Conservation (phyloP, 2,797 vertebrate species). For the Enteromius afrohamiltoni region DNA sequence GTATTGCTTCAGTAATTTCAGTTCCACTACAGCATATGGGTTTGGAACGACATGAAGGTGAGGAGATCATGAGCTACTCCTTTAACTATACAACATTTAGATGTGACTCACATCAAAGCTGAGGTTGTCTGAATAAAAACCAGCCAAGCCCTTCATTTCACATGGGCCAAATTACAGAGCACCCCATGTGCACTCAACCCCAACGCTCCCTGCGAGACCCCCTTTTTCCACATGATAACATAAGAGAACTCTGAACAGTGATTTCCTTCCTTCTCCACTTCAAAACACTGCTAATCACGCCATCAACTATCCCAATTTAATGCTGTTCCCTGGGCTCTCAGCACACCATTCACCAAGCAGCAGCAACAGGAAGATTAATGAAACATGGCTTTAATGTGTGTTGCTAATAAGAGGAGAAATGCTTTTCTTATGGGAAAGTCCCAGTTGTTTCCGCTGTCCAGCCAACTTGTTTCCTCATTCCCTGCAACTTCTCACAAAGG, state of each 20-base stretch:
- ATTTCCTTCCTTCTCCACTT: slow-evolving; percentile 51
- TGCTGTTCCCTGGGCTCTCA: slow-evolving; percentile 38
- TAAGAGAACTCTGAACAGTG: slow-evolving; percentile 1
- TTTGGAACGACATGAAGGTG: not conserved
- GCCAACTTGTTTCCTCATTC: slow-evolving; percentile 47
- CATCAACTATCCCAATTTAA: slow-evolving; percentile 42
- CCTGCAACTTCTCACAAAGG: slow-evolving; percentile 31
- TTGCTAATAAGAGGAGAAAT: slow-evolving; percentile 47
- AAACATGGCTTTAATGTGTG: slow-evolving; percentile 52
- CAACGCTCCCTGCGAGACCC: slow-evolving; percentile 34
- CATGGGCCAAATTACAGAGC: slow-evolving; percentile 32
- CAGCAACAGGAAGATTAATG: slow-evolving; percentile 51
- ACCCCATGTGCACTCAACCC: slow-evolving; percentile 18
- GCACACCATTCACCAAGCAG: slow-evolving; percentile 42
- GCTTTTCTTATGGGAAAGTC: slow-evolving; percentile 59
- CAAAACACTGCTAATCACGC: slow-evolving; percentile 50
- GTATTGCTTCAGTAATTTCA: too few relatives aligned
- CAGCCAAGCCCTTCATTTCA: slow-evolving; percentile 28
- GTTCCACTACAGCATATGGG: not conserved
- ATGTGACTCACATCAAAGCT: slow-evolving; percentile 12
- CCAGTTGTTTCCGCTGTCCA: slow-evolving; percentile 48
- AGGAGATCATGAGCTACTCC: not conserved
- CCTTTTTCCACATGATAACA: slow-evolving; percentile 35
- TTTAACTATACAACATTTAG: slow-evolving; percentile 20
- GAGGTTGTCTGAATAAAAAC: not conserved